These are phyloP conservation scores for Pomacea canaliculata DNA, from an alignment of 2,888 invertebrate species.

Conservation along the genomic window DNA sequence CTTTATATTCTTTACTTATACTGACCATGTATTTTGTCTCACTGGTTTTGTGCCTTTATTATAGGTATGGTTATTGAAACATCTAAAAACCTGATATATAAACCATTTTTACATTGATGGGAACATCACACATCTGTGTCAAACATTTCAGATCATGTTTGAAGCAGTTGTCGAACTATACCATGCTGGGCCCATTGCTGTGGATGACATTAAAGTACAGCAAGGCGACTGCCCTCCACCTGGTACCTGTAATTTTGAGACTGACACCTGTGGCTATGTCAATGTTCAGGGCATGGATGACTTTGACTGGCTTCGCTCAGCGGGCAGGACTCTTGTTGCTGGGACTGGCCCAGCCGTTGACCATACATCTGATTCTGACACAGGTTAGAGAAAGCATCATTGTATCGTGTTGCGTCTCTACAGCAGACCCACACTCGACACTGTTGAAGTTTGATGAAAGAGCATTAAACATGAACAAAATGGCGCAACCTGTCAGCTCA, in stretches of 20 bases:
- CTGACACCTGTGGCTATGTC: conserved; percentile 59
- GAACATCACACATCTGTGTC: no score
- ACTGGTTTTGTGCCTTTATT: no score
- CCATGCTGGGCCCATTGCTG: conserved; percentile 56
- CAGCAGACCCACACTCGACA: no score
- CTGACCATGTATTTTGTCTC: no score
- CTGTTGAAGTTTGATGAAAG: no score
- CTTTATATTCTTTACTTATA: no score
- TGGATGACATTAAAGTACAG: conserved; percentile 58
- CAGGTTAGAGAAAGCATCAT: conserved; percentile 23
- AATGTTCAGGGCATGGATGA: conserved; percentile 47
- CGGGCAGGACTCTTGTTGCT: conserved; percentile 49
- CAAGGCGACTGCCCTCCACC: conserved; percentile 53
- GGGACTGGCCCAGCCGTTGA: conserved; percentile 59
- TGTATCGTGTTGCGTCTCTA: no score
- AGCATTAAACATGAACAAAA: no score
- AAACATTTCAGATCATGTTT: conserved; percentile 50
- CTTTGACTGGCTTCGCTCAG: conserved; percentile 63
- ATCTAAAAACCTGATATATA: no score
- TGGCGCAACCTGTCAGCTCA: no score
- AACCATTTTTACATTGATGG: no score
- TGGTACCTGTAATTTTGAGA: conserved; percentile 64
- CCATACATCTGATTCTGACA: conserved; percentile 57
- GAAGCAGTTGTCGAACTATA: conserved; percentile 53
- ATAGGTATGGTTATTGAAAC: no score